A percentile compares a stretch with the other conserved stretches of the same genome.
Conservation (phyloP, 2,113 vertebrate species). For the Chloropsis hardwickii region DNA sequence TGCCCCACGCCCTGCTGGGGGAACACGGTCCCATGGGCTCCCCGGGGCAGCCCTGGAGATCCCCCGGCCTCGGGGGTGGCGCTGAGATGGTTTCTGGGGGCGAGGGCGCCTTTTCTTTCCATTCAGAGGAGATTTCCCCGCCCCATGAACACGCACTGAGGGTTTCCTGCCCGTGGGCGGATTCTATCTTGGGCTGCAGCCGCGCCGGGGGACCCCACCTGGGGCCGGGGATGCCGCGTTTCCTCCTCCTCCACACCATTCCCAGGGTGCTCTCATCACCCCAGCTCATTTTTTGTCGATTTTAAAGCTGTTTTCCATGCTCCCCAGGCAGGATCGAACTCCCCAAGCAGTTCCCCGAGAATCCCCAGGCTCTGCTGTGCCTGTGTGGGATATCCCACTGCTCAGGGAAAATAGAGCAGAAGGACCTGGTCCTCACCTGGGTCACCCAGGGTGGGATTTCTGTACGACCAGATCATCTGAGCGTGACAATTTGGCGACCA, state of each 20-base stretch:
- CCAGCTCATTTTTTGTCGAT: neutral
- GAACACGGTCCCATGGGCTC: neutral
- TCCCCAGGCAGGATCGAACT: accelerated
- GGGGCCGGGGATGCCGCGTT: neutral
- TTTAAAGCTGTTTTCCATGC: neutral
- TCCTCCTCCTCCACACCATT: neutral
- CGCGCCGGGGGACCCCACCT: neutral
- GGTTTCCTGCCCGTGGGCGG: slow-evolving; percentile 63
- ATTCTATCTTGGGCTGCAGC: slow-evolving; percentile 15
- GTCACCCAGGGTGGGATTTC: neutral
- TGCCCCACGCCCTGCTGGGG: accelerated
- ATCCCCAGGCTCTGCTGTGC: neutral
- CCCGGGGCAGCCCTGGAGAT: neutral
- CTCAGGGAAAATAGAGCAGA: accelerated
- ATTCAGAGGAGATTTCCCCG: slow-evolving; percentile 32
- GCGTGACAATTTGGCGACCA: accelerated
- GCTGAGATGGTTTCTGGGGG: neutral
- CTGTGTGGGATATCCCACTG: accelerated
- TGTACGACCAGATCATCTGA: neutral
- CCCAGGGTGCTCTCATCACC: neutral
- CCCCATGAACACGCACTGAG: neutral
- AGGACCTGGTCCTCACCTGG: neutral
- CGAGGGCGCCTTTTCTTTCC: slow-evolving; percentile 22
- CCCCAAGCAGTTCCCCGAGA: neutral
- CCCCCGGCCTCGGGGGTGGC: neutral